Conservation (phyloP, 1,140 invertebrate species). For the Drosophila kohkoa region DNA sequence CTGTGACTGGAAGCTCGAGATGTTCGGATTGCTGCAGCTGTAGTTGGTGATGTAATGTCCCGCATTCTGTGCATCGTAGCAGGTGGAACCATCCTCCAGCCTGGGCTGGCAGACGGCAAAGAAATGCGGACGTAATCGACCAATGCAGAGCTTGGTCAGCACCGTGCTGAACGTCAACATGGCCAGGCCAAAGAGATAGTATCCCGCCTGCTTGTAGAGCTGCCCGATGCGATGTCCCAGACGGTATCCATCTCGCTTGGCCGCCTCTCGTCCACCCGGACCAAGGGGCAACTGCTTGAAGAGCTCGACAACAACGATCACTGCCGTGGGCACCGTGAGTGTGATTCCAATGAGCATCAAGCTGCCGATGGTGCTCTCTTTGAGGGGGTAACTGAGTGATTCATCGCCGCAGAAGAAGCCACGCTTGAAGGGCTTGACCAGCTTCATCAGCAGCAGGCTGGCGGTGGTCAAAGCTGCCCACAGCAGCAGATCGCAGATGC, state of each 20-base stretch:
- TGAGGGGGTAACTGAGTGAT: conserved; percentile 93
- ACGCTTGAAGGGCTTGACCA: conserved; percentile 90
- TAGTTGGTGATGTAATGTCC: conserved; percentile 89
- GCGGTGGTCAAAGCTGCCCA: conserved; percentile 58
- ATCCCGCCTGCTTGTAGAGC: conserved; percentile 89
- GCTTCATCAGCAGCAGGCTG: conserved; percentile 53
- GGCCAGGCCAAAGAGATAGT: conserved; percentile 94
- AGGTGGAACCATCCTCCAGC: conserved; percentile 85
- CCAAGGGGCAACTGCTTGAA: conserved; percentile 72
- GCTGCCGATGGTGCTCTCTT: conserved; percentile 88
- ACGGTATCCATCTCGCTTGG: conserved; percentile 56
- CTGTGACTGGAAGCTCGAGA: conserved; percentile 86
- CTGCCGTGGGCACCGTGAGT: conserved; percentile 55
- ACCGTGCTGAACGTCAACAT: conserved; percentile 93
- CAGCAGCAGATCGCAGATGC: conserved; percentile 70
- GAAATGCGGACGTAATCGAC: conserved; percentile 96
- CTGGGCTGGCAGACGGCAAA: conserved; percentile 90
- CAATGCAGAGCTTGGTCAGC: conserved; percentile 95
- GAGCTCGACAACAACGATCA: conserved; percentile 73
- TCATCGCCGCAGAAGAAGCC: conserved; percentile 99
- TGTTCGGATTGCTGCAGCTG: conserved; percentile 86
- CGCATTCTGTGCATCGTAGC: conserved; percentile 86
- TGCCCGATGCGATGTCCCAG: conserved; percentile 88
- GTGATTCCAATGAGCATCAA: conserved; percentile 43
- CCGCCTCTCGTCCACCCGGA: conserved; percentile 19